Base-by-base conservation (phyloP, 37 sponge, comb jelly and placozoan genomes). In the Chondrosia reniformis region DNA sequence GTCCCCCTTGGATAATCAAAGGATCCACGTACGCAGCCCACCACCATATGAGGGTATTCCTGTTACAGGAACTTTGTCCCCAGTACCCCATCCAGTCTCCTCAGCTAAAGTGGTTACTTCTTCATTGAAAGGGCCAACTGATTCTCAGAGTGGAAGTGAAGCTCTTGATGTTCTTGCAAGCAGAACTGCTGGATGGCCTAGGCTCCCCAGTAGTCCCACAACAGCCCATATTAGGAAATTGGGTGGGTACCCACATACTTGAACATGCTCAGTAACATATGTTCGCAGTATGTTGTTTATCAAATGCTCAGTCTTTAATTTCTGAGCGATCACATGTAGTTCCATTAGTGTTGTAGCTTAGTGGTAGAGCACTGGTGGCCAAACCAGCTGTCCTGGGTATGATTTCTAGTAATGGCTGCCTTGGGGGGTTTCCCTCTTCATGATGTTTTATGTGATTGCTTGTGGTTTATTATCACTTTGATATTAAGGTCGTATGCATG, bases 81-180 rank as follows among this genome's bases (percentile, higher is more conserved):
- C 72, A 24, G 72, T 69, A 5, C 72, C 72, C 42, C 39, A 36
- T 34, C 72, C 72, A 15, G 41, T 69, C 2, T 44, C 36, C 44
- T 69, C 72, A 7, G 39, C 72, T 17, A 24, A 44, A 24, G 72
- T 69, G 61, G n/a, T n/a, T n/a, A n/a, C n/a, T n/a, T n/a, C n/a
- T n/a, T n/a, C n/a, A n/a, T n/a, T n/a, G n/a, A n/a, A n/a, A n/a
- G n/a, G n/a, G n/a, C n/a, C n/a, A n/a, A n/a, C n/a, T n/a, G n/a
- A n/a, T n/a, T n/a, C n/a, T n/a, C n/a, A n/a, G n/a, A n/a, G n/a
- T n/a, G n/a, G n/a, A n/a, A n/a, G n/a, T n/a, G n/a, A n/a, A 28
- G 58, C 27, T 56, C 7, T 56, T 3, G 27, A 34, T 7, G 15
- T 69, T 24, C 36, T 69, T 41, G 72, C 72, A 36, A 69, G 36